Base-by-base conservation (phyloP, 1,140 invertebrate species). In the Drosophila auraria region DNA sequence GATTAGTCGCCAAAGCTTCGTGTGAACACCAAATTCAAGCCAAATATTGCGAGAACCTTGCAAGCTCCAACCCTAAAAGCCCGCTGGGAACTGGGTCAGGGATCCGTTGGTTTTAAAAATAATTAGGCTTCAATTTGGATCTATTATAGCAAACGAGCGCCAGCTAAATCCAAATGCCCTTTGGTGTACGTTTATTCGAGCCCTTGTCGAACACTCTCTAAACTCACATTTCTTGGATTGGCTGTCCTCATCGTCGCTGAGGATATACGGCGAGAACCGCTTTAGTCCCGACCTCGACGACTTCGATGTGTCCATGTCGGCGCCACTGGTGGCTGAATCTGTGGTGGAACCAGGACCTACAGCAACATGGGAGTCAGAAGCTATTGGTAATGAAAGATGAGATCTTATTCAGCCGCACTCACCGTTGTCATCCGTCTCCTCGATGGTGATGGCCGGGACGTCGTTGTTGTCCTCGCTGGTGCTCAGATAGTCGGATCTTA, bases 391-490 rank as follows among this genome's bases (percentile, higher is more conserved):
- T 36, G 33, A 9, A 9, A 33, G 8, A 17, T 33, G n/a, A 23
- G 33, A 40, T 1, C 17, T 4, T 44, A 12, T 11, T 64, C 1
- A 14, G 15, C 17, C 5, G n/a, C 0, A 59, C 23, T 23, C 11
- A 66, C 40, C 23, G 20, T 17, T 7, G 3, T 7, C 42, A 25
- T 57, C 54, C 38, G 57, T 66, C 57, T 61, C 57, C 6, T 62
- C 57, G 57, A 62, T 36, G 63, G 40, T 17, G 6, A 59, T 25
- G 20, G 9, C 25, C 53, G 9, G n/a, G 7, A 25, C 8, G 8
- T 40, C 8, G 11, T 27, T 9, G 11, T 15, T 0, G 0, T 33
- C 59, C 17, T 17, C 59, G 36, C 14, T 4, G 25, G 0, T 9
- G 17, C 33, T 56, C 5, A n/a, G 12, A 6, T 0, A 0, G 33